phyloP scores from a whole-genome alignment of 2,888 invertebrate genomes.

The Tyria jacobaeae region DNA sequence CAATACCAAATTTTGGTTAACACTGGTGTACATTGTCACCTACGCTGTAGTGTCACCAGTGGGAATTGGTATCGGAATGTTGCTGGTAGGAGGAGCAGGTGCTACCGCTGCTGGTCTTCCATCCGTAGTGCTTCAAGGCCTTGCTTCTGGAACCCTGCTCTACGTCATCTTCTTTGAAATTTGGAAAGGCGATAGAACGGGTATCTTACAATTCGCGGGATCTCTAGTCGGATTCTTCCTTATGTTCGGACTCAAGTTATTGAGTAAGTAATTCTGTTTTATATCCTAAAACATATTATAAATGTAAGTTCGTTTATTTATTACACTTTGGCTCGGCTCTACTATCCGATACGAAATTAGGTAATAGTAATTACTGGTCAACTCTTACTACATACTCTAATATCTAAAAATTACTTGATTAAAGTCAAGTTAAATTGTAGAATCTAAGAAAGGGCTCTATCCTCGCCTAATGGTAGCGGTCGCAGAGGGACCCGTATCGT shows the following conservation, averaged over 20 bases:
- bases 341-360: no score
- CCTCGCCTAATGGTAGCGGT: no score
- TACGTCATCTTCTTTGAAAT: constrained; percentile 99
- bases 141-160: constrained; percentile 96
- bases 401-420: no score
- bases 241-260: constrained; percentile 90
- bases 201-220: constrained; percentile 89
- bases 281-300: no score
- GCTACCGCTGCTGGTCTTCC: constrained; percentile 87
- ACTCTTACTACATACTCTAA: neutral
- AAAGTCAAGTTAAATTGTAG: neutral
- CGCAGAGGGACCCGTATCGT: no score
- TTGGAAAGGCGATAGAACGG: constrained; percentile 86
- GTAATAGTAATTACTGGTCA: no score
- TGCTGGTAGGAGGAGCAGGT: constrained; percentile 87
- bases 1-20: constrained; percentile 87
- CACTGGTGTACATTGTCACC: constrained; percentile 89
- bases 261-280: constrained; percentile 79
- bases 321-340: neutral
- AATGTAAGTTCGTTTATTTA: neutral
- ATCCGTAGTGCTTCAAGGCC: constrained; percentile 91
- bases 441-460: neutral
- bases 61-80: constrained; percentile 92
- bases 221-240: constrained; percentile 89
- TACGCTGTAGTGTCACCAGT: constrained; percentile 93